A percentile compares a stretch with the other conserved stretches of the same genome.
Evolutionary conservation across 2,113 vertebrate genomes (phyloP).

Genomic region (Rhodinocichla rosea): DNA sequence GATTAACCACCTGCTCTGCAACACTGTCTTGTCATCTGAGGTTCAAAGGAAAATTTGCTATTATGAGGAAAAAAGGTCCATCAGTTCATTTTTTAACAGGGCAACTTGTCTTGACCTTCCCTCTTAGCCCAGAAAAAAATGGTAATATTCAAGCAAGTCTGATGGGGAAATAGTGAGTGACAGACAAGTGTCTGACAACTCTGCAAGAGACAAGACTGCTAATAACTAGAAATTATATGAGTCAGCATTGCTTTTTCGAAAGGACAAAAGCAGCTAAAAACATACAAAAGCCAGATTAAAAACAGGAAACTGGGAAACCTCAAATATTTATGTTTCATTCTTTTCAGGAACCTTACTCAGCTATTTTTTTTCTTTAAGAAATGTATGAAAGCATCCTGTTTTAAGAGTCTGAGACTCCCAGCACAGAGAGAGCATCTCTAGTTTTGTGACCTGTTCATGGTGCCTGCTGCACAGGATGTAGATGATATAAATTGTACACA

Average conservation of each 20-base stretch:
- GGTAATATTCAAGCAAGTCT: neutral
- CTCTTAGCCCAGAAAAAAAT: neutral
- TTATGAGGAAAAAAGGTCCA: neutral
- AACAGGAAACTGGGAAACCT: neutral
- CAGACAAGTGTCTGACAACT: neutral
- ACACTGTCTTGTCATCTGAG: neutral
- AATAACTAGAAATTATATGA: neutral
- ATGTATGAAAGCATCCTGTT: neutral
- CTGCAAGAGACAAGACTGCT: neutral
- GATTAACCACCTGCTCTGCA: neutral
- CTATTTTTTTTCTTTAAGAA: neutral
- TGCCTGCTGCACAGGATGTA: too few species aligned
- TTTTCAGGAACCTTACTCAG: neutral
- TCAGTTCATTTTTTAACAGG: neutral
- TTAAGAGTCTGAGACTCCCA: neutral
- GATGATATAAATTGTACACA: accelerated
- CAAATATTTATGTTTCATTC: accelerated
- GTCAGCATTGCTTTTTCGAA: neutral
- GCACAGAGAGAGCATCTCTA: neutral
- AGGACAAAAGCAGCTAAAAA: neutral
- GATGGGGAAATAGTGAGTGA: neutral
- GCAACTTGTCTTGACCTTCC: neutral
- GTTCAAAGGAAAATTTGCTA: neutral
- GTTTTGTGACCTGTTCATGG: neutral
- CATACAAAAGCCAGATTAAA: neutral